Evolutionary conservation across 2,113 vertebrate genomes (phyloP), one percentile per base, ranked within the genome.

Genomic region (Cryptoleucopteryx plumbea): DNA sequence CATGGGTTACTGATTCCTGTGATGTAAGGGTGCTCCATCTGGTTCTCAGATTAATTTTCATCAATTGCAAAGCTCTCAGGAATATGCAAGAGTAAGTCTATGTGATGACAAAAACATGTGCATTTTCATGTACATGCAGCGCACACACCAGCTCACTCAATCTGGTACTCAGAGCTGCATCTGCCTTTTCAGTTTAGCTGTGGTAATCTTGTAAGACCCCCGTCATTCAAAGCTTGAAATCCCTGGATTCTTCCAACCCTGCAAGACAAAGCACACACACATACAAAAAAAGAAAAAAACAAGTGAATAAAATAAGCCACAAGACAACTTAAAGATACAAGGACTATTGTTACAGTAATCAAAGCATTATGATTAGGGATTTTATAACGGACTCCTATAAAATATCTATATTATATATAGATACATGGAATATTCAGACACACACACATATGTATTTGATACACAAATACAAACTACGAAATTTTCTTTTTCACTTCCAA

Each of bases 31-130:
- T 97, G 94, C 65, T 96, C 96, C 98, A 98, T 97, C 94, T 95
- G 96, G 84, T 92, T 94, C 87, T 96, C 75, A 94, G 91, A 93
- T 97, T 96, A 96, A 96, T 96, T 97, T 96, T 98, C 97, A 98
- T 98, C 96, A 97, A 98, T 85, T 96, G 96, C 90, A 90, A 96
- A 96, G 79, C 78, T 94, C 81, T 73, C 89, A 70, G 82, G 85
- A 93, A 88, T 92, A 89, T 20, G 61, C 59, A 91, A 94, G 81
- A 94, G 34, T 45, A 88, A 94, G 95, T 92, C 92, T 86, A 88
- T 13, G 68, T 72, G 93, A 94, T 47, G 45, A 78, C 52, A 91
- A 73, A 90, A 83, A 61, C 42, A 90, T 11, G 78, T 80, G 48
- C 1, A 26, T 82, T 87, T 66, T 94, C 79, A 92, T 53, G 87